Evolutionary conservation across 2,797 vertebrate genomes (phyloP), one percentile per base, ranked within the genome.

Genomic region (Oophaga sylvatica): DNA sequence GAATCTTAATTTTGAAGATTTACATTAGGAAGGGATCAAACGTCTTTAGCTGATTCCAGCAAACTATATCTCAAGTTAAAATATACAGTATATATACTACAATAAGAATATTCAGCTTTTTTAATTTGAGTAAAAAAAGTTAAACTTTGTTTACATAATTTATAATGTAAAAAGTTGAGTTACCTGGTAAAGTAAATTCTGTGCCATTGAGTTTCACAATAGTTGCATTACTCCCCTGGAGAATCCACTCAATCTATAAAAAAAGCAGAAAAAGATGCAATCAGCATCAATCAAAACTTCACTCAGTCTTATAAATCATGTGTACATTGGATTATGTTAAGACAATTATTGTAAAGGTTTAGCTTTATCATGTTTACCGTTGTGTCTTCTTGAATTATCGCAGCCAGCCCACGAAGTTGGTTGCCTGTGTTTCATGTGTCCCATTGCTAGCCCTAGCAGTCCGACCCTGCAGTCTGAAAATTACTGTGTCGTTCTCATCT

Each of bases 331-430:
- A 56, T 4, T 31, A 26, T 6, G 7, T 7, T 29, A 12, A 83
- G 12, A 48, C 20, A 63, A 26, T n/a, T 20, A 80, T n/a, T 80
- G 12, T 12, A 3, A 62, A 53, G 0, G 1, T 9, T 53, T 11
- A 53, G 48, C 6, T 53, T 10, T 53, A 13, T 8, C 13, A 26
- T 53, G 16, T 13, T 83, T 89, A 89, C 88, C 84, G 29, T 86
- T 17, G 80, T 89, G 16, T 65, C 20, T 56, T 70, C 78, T 76
- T 80, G 59, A 63, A 83, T 80, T 22, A 63, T 48, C 19, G 88
- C 90, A 81, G 86, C 90, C 56, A 91, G 68, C 82, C 86, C 10
- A 88, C 67, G 80, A 91, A 90, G 76, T 90, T 91, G 31, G 90
- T 91, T 73, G 90, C 90, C 22, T 83, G 78, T 22, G 48, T 53